Conservation (phyloP, 1,140 invertebrate genomes). For the Drosophila lacteicornis region DNA sequence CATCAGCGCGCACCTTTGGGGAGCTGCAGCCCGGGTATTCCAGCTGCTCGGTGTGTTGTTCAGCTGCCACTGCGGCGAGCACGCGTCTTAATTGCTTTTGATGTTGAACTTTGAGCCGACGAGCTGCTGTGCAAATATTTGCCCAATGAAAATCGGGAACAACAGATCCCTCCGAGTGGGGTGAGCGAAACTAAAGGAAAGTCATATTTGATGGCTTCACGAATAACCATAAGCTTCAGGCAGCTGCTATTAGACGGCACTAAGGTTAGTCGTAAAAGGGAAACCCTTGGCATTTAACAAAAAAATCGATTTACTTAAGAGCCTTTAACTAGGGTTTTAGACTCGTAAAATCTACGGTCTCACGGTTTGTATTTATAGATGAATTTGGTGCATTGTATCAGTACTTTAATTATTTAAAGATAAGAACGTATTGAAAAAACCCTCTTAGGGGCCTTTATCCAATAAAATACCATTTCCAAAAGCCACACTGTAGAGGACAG, state of each 20-base stretch:
- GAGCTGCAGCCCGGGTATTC: conserved; percentile 36
- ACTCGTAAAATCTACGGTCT: neutral
- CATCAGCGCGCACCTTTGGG: conserved; percentile 73
- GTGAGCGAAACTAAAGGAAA: conserved; percentile 26
- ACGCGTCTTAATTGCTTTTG: conserved; percentile 84
- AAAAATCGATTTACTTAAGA: conserved; percentile 19
- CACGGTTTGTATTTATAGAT: neutral
- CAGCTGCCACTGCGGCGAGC: conserved; percentile 55
- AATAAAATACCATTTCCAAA: conserved; percentile 32
- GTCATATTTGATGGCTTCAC: conserved; percentile 32
- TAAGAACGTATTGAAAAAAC: neutral
- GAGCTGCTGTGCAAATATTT: conserved; percentile 66
- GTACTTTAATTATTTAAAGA: no score
- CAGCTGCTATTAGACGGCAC: conserved; percentile 1
- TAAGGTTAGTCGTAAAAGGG: conserved; percentile 13
- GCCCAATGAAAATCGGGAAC: conserved; percentile 43
- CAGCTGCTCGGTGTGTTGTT: conserved; percentile 17
- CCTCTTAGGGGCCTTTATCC: neutral
- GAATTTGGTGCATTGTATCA: neutral
- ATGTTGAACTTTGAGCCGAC: conserved; percentile 82
- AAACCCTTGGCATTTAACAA: conserved; percentile 15
- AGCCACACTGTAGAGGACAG: conserved; percentile 41
- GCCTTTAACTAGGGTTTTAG: conserved; percentile 3
- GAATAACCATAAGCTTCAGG: conserved; percentile 33
- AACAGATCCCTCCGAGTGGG: conserved; percentile 31